A percentile compares a stretch with the other conserved stretches of the same genome.
These are phyloP conservation scores for Hippoglossus hippoglossus DNA, from an alignment of 2,797 vertebrate genomes.

Conservation along the genomic window DNA sequence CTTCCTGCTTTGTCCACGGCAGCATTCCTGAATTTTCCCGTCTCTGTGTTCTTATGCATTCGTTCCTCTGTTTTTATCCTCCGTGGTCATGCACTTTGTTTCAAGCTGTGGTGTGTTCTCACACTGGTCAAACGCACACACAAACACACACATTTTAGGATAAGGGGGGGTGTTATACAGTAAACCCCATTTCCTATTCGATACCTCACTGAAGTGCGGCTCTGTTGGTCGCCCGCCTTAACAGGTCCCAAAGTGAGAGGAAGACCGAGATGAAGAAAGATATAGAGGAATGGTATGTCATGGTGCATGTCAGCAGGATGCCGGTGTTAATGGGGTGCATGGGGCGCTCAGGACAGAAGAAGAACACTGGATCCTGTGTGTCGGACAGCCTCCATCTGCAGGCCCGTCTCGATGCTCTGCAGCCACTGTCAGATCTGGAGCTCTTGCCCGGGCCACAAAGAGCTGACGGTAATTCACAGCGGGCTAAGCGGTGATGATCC, in stretches of 20 bases:
- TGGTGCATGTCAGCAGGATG: conserved; percentile 73
- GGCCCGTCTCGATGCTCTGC: conserved; percentile 33
- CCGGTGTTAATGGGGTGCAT: conserved; percentile 76
- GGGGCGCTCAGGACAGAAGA: conserved; percentile 54
- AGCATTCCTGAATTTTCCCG: conserved; percentile 4
- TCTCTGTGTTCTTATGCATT: conserved; percentile 5
- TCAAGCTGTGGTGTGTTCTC: conserved; percentile 74
- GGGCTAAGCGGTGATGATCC: conserved; percentile 34
- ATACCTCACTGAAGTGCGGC: conserved; percentile 68
- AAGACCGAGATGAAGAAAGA: conserved; percentile 58
- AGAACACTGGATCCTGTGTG: conserved; percentile 80
- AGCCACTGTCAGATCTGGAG: conserved; percentile 39
- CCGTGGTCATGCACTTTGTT: conserved; percentile 73
- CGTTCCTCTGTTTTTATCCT: conserved; percentile 56
- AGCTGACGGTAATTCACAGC: conserved; percentile 71
- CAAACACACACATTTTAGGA: conserved; percentile 43
- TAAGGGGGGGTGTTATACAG: conserved; percentile 56
- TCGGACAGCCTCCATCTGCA: conserved; percentile 47
- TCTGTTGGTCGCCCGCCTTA: conserved; percentile 70
- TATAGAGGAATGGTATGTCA: conserved; percentile 45
- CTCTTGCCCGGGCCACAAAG: conserved; percentile 61
- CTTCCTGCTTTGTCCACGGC: conserved; percentile 24
- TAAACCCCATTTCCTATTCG: conserved; percentile 69
- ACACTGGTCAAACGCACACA: conserved; percentile 40
- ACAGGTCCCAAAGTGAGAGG: conserved; percentile 66